Evolutionary conservation across 2,797 vertebrate genomes (phyloP), one percentile per base, ranked within the genome.

Genomic region (Syngnathus rostellatus): DNA sequence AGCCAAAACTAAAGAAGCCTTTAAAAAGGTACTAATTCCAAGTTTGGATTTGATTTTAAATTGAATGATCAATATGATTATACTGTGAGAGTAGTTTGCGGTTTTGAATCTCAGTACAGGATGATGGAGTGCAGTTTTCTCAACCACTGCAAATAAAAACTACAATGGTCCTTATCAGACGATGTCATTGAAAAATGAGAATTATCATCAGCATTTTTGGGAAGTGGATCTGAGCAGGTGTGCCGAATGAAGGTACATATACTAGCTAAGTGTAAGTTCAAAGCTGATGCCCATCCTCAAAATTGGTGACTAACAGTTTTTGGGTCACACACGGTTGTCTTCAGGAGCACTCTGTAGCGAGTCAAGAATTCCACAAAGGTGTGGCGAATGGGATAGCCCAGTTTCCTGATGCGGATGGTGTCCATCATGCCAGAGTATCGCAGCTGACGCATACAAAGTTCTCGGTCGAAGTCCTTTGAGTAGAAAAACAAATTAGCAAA

Each of bases 381-480:
- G 85, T 99, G 97, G 51, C 97, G 94, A 81, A 99, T 98, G 17
- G 97, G 96, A 73, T 99, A 99, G 3, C 96, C 97, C 0, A 96
- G 95, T 0, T 95, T 89, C 37, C 96, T 93, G 82, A 99, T 99
- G 7, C 96, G 92, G 68, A 99, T 99, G 21, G 97, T 99, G 87
- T 99, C 97, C 97, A 99, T 98, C 97, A 99, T 99, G 5, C 97
- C 97, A 0, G 96, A 99, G 78, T 99, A 99, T 21, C 96, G 88
- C 77, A 99, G 91, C 91, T 99, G 97, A 21, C 96, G 94, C 68
- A 98, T 94, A 0, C 97, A 99, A 87, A 99, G 91, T 81, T 96
- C 95, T 74, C 94, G 89, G 86, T 99, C 97, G 69, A 99, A 99
- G 68, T 98, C 83, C 97, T 99, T 75, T n/a, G 14, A 68, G 12